Evolutionary conservation across 1,140 invertebrate genomes (phyloP).

Genomic region (Eriosoma lanigerum): DNA sequence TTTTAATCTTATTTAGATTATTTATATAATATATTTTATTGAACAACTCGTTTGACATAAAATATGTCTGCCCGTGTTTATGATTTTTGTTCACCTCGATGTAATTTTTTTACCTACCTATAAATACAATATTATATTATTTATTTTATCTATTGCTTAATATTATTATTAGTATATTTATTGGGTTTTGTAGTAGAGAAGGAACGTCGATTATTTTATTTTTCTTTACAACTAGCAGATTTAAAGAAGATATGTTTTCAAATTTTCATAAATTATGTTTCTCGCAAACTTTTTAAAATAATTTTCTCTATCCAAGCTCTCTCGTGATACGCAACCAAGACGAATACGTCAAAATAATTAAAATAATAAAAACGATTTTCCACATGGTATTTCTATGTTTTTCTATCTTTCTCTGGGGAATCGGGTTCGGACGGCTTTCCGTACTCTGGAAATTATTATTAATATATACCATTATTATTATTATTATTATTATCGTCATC

Average conservation of each 20-base stretch:
- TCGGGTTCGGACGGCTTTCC: too few species aligned
- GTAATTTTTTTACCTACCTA: neutral
- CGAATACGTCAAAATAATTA: neutral
- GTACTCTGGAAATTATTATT: neutral
- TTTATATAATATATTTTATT: too few species aligned
- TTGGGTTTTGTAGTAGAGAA: neutral
- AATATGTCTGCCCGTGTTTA: too few species aligned
- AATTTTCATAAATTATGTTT: constrained; percentile 30
- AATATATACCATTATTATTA: neutral
- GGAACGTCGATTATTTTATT: neutral
- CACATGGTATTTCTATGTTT: neutral
- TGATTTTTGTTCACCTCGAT: too few species aligned
- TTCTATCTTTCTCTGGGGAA: neutral
- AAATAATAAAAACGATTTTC: neutral
- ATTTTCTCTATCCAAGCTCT: too few species aligned
- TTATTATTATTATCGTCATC: neutral
- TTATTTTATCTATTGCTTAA: neutral
- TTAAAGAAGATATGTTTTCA: constrained; percentile 29
- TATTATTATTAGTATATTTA: neutral
- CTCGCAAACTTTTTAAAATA: too few species aligned
- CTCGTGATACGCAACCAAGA: too few species aligned
- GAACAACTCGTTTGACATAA: too few species aligned
- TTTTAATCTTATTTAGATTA: too few species aligned
- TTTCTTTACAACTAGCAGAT: constrained; percentile 30
- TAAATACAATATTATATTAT: neutral